Evolutionary conservation across 2,888 invertebrate genomes (phyloP), one percentile per base, ranked within the genome.

Genomic region (Mesorhabditis spiculigera): DNA sequence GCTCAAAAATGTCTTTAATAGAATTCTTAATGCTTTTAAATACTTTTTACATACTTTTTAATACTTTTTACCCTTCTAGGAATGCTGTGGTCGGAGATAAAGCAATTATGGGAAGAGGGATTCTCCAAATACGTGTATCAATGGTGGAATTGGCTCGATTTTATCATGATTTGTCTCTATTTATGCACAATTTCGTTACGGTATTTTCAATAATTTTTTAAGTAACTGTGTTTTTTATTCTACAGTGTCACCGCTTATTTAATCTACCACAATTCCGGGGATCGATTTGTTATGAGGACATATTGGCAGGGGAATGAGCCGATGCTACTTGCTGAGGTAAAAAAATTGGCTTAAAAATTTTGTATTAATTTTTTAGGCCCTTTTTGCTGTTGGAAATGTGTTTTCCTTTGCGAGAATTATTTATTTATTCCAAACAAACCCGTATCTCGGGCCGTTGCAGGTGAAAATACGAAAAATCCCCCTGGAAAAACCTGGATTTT

Each of bases 141-240:
- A 78, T 89, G 89, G 89, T 89, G 89, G 89, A 89, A 89, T 82
- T 89, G 89, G 89, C 85, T 89, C 63, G 89, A 89, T 81, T 89
- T 89, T 78, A 87, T 89, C 73, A 89, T 89, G 89, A 86, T 89
- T 13, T 89, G 89, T 41, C 86, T 89, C 6, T 89, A 89, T 79
- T n/a, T 89, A 50, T 87, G 88, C 73, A 89, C 89, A 4, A 88
- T 89, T 78, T 87, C 89, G 0, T 85, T 89, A 2, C 85, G 89
- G 69, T 86, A 65, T 13, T 50, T 50, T 50, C 10, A 10, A 50
- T 13, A 50, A 50, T 50, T 50, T 50, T 10, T 13, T 13, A 50
- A 50, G 58, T 13, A 50, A 50, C 8, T 50, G 4, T 28, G 28
- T 28, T 28, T 28, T 28, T 28, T 28, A 63, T 58, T 43, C 71